A percentile compares a stretch with the other conserved stretches of the same genome.
phyloP scores from a whole-genome alignment of 2,113 vertebrate genomes.

The Podarcis muralis region DNA sequence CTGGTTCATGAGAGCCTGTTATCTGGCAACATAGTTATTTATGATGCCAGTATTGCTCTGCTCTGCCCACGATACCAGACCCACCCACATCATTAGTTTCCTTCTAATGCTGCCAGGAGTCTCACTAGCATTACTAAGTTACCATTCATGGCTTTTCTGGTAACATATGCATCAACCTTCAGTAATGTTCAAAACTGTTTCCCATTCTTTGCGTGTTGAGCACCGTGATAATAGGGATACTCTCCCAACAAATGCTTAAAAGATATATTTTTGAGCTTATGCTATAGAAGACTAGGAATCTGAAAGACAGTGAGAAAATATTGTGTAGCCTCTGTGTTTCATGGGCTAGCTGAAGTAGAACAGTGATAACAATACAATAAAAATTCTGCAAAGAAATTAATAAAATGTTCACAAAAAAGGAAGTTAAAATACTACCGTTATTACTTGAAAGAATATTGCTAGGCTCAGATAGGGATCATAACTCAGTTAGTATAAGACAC shows the following conservation, averaged over 20 bases:
- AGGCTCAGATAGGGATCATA: slow-evolving; percentile 10
- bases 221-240: no score
- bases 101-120: neutral
- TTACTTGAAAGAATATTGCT: slow-evolving; percentile 48
- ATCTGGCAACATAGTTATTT: neutral
- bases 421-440: slow-evolving; percentile 49
- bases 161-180: neutral
- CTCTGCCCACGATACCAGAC: neutral
- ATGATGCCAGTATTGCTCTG: neutral
- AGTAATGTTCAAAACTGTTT: neutral
- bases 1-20: no score
- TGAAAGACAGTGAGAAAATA: slow-evolving; percentile 47
- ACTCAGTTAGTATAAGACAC: slow-evolving; percentile 45
- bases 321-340: slow-evolving; percentile 44
- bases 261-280: neutral
- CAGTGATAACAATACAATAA: slow-evolving; percentile 7
- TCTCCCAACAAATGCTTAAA: no score
- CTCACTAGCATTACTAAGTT: neutral
- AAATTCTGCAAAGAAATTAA: slow-evolving; percentile 28
- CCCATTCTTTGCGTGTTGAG: no score
- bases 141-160: neutral
- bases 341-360: slow-evolving; percentile 30
- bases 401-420: slow-evolving; percentile 33
- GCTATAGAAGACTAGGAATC: slow-evolving; percentile 26
- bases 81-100: neutral